Evolutionary conservation across 2,113 vertebrate genomes (phyloP), one percentile per base, ranked within the genome.

Genomic region (Pelvicachromis taeniatus): DNA sequence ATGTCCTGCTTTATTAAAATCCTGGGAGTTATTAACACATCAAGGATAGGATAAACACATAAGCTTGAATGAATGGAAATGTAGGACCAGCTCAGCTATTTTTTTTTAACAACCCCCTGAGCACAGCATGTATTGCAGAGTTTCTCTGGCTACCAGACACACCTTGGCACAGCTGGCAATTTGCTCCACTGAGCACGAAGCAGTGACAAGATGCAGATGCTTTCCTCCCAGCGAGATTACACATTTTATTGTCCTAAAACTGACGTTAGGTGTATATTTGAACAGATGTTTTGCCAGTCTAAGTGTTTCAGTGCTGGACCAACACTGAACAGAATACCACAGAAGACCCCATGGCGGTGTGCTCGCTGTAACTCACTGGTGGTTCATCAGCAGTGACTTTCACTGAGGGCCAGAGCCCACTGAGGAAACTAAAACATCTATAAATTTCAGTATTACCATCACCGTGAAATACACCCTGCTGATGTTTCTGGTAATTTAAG

Each of bases 181-280:
- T 77, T 65, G 53, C 40, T 85, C 4, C 78, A 68, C 68, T 23
- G 65, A 89, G 31, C 85, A 83, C 58, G 79, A 88, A 88, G 82
- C 89, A 77, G 78, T 73, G 77, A 80, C 59, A 86, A 26, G 40
- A 78, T 87, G 59, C 91, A 91, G 86, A 83, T 87, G 91, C 88
- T 91, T 93, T 89, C 42, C 81, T 85, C 82, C 26, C 58, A 80
- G 85, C 78, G 54, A 85, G 85, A 90, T 75, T 70, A 77, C 26
- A 59, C 10, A 50, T 83, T 86, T 91, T 82, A 91, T 73, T 73
- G 68, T 53, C 52, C 13, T 19, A 68, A 82, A n/a, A n/a, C 23
- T 87, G 89, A 88, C 14, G 3, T 89, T 59, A 48, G 19, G 45
- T 89, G 82, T 87, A 59, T 80, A 77, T 79, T 84, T 45, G 84